phyloP scores from a whole-genome alignment of 1,140 invertebrate species.

The Procambarus virginalis region DNA sequence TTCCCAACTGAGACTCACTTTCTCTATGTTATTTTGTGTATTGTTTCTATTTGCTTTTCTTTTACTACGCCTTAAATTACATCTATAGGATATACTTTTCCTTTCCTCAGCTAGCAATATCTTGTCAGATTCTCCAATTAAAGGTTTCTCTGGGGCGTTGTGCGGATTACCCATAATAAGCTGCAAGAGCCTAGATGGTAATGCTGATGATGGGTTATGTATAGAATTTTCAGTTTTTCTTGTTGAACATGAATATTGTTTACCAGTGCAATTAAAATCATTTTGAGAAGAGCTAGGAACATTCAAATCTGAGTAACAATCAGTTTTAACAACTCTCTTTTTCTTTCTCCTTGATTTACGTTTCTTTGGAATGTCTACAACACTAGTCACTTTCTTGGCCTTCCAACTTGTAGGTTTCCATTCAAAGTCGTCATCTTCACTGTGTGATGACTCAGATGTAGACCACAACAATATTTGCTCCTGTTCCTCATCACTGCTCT shows the following conservation, averaged over 20 bases:
- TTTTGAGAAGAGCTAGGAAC: not conserved
- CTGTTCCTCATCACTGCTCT: not conserved
- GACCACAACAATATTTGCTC: not conserved
- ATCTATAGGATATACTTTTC: not conserved
- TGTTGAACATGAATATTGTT: not conserved
- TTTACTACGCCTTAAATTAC: not conserved
- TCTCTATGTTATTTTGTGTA: not conserved
- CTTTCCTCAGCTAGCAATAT: not conserved
- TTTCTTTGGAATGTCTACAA: conserved; percentile 14
- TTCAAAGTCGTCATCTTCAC: conserved; percentile 43
- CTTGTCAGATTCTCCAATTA: not conserved
- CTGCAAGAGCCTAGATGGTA: conserved; percentile 35
- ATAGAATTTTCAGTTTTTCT: not conserved
- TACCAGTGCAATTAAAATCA: not conserved
- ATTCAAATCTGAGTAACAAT: not conserved
- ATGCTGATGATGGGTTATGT: not conserved
- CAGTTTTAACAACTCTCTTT: not conserved
- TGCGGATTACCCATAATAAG: conserved; percentile 35
- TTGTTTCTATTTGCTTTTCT: not conserved
- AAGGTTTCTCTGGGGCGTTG: not conserved
- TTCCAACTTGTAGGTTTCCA: conserved; percentile 35
- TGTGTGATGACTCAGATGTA: conserved; percentile 37
- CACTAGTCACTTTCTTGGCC: conserved; percentile 32
- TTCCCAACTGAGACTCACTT: not conserved
- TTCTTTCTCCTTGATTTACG: conserved; percentile 42